phyloP scores from a whole-genome alignment of 2,113 vertebrate species.

The Speoplatyrhinus poulsoni region DNA sequence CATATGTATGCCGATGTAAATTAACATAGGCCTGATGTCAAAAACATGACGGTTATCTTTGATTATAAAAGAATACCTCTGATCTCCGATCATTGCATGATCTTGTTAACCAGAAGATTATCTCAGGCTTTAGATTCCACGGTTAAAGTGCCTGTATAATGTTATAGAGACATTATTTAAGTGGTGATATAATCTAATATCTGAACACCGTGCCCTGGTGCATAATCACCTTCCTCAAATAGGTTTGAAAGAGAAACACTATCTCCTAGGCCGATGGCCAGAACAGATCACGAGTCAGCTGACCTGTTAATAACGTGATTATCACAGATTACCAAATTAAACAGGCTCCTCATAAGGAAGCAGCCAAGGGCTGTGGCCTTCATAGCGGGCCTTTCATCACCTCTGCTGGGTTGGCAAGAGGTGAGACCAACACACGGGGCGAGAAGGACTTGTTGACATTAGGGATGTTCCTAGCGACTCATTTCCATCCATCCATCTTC shows the following conservation, averaged over 20 bases:
- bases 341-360: constrained; percentile 52
- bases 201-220: no score
- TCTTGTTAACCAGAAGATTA: no score
- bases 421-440: constrained; percentile 24
- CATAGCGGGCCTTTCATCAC: constrained; percentile 55
- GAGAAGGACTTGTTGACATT: constrained; percentile 13
- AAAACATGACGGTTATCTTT: no score
- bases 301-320: constrained; percentile 75
- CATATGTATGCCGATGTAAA: neutral
- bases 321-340: constrained; percentile 70
- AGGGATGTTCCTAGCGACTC: no score
- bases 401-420: constrained; percentile 57
- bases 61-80: no score
- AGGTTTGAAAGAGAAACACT: neutral
- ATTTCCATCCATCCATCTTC: no score
- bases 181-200: neutral
- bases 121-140: no score
- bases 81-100: no score
- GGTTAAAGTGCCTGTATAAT: no score
- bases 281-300: constrained; percentile 45
- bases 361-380: constrained; percentile 34
- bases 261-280: no score
- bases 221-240: constrained; percentile 3
- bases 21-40: neutral
- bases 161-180: constrained; percentile 13